Percentiles rank a stretch among this genome's conserved stretches.
These are phyloP conservation scores for Drosophila stalkeri DNA, from an alignment of 2,888 invertebrate species.

Conservation along the genomic window DNA sequence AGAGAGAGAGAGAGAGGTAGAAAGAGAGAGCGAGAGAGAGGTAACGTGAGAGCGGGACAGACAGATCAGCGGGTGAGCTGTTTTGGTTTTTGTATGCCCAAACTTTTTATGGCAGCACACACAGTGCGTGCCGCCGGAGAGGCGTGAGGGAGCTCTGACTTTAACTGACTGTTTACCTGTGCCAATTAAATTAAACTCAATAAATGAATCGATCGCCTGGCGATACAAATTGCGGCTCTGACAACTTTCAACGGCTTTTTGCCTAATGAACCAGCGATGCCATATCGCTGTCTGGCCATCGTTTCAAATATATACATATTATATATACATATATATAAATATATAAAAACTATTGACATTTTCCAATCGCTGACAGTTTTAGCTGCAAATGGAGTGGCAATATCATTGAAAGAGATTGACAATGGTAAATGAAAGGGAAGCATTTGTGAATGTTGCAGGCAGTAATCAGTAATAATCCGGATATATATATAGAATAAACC, in stretches of 20 bases:
- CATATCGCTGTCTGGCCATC: constrained; percentile 59
- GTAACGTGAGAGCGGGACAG: too few species aligned
- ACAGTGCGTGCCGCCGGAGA: too few species aligned
- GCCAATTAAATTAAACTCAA: constrained; percentile 73
- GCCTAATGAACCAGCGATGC: constrained; percentile 68
- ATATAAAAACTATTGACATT: constrained; percentile 16
- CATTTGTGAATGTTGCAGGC: background rate
- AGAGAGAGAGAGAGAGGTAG: background rate
- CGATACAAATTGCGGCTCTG: constrained; percentile 68
- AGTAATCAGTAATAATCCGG: background rate
- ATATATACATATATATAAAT: too few species aligned
- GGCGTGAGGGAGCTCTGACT: constrained; percentile 46
- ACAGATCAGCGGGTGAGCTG: constrained; percentile 1
- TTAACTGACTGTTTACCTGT: constrained; percentile 70
- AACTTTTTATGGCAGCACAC: background rate
- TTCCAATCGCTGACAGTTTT: constrained; percentile 45
- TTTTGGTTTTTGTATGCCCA: constrained; percentile 1
- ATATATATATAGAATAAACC: background rate
- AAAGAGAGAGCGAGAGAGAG: background rate
- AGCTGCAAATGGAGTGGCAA: constrained; percentile 31
- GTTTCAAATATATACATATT: background rate
- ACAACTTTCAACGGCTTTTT: constrained; percentile 53
- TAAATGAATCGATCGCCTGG: constrained; percentile 58
- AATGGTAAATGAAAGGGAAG: background rate
- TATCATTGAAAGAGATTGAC: constrained; percentile 1